Conservation (phyloP, 1,140 invertebrate species). For the Cepaea nemoralis region DNA sequence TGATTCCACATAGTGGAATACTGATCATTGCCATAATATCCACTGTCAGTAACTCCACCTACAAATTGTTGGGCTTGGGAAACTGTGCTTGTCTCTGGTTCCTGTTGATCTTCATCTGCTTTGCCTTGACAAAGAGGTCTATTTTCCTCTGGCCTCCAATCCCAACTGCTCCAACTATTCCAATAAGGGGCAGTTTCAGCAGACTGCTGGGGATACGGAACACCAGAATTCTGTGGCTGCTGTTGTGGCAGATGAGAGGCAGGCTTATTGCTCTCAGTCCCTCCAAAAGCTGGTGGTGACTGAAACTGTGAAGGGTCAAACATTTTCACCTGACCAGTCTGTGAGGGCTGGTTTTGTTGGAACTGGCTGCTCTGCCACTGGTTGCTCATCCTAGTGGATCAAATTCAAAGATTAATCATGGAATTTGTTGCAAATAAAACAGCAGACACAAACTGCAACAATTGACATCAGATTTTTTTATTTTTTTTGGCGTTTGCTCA, state of each 20-base stretch:
- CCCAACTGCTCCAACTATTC: conserved; percentile 50
- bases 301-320: conserved; percentile 58
- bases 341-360: conserved; percentile 28
- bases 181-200: conserved; percentile 28
- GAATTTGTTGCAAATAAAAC: not conserved
- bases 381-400: conserved; percentile 16
- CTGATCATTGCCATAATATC: not conserved
- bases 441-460: too few relatives aligned
- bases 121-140: not conserved
- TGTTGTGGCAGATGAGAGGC: not conserved
- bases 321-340: conserved; percentile 51
- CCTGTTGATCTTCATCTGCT: not conserved
- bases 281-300: not conserved
- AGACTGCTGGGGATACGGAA: not conserved
- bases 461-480: not conserved
- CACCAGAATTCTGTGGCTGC: not conserved
- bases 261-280: not conserved
- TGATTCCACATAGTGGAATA: conserved; percentile 17
- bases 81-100: not conserved
- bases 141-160: conserved; percentile 36
- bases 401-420: not conserved
- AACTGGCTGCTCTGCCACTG: conserved; percentile 21
- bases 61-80: not conserved
- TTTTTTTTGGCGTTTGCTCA: not conserved
- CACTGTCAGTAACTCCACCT: not conserved